Percentiles rank a stretch among this genome's conserved stretches.
These are phyloP conservation scores for Rhopalosiphum maidis DNA, from an alignment of 1,140 invertebrate genomes.

Conservation along the genomic window DNA sequence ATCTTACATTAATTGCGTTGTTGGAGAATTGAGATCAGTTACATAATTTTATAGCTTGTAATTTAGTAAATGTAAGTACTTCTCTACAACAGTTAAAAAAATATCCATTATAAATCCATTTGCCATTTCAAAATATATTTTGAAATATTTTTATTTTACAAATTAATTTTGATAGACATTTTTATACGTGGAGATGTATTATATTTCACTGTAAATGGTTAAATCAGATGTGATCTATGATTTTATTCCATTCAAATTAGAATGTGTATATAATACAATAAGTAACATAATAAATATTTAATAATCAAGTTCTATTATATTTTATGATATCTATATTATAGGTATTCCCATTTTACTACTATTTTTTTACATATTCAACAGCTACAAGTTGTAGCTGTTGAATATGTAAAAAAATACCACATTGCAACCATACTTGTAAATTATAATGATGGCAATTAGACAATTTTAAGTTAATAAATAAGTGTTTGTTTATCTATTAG, in stretches of 20 bases:
- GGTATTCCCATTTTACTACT: neutral
- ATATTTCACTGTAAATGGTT: no score
- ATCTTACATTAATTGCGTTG: neutral
- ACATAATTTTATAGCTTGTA: neutral
- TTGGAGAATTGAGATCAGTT: neutral
- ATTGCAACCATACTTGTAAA: no score
- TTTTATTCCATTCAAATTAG: neutral
- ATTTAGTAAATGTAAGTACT: slow-evolving; percentile 2
- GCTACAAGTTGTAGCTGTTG: neutral
- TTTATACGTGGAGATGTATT: neutral
- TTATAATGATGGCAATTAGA: neutral
- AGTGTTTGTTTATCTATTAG: neutral
- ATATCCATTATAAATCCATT: neutral
- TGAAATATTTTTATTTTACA: neutral
- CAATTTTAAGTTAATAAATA: neutral
- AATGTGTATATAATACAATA: neutral
- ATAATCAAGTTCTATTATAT: neutral
- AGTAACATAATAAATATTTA: neutral
- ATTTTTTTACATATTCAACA: no score
- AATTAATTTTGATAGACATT: no score
- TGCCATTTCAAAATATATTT: neutral
- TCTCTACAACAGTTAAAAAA: neutral
- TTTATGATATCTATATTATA: neutral
- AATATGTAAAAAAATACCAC: neutral
- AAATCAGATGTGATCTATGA: neutral